Conservation (phyloP, 35 echinoderm and acorn worm species). For the Ptychodera flava region DNA sequence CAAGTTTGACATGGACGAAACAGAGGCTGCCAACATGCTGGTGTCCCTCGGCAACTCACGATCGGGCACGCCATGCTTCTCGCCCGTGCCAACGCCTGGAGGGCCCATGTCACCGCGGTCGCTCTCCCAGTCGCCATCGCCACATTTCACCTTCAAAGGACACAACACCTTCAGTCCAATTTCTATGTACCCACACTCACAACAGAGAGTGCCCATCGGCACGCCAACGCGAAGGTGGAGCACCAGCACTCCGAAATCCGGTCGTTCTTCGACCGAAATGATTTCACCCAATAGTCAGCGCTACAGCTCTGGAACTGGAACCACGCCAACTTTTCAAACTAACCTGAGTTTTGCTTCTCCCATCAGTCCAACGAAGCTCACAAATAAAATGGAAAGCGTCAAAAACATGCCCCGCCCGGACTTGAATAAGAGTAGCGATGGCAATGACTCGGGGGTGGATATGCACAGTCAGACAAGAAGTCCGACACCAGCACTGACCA, state of each 20-base stretch:
- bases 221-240: conserved; percentile 64
- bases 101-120: conserved; percentile 70
- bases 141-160: conserved; percentile 33
- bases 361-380: conserved; percentile 77
- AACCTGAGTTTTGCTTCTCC: conserved; percentile 68
- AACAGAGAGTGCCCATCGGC: conserved; percentile 22
- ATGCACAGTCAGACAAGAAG: conserved; percentile 44
- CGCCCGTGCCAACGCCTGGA: conserved; percentile 34
- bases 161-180: conserved; percentile 70
- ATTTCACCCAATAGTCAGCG: conserved; percentile 37
- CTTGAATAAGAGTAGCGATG: conserved; percentile 38
- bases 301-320: conserved; percentile 43
- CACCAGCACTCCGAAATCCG: conserved; percentile 66
- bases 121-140: conserved; percentile 65
- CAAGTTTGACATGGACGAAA: conserved; percentile 96
- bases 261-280: conserved; percentile 71
- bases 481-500: conserved; percentile 37
- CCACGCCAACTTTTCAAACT: conserved; percentile 43
- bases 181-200: conserved; percentile 52
- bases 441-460: conserved; percentile 79
- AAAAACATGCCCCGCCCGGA: not conserved
- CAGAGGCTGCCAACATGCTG: conserved; percentile 85
- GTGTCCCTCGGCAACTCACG: conserved; percentile 62
- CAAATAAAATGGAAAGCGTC: conserved; percentile 41
- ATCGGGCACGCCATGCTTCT: conserved; percentile 51